Evolutionary conservation across 1,140 invertebrate genomes (phyloP).

Genomic region (Drosophila bocqueti): DNA sequence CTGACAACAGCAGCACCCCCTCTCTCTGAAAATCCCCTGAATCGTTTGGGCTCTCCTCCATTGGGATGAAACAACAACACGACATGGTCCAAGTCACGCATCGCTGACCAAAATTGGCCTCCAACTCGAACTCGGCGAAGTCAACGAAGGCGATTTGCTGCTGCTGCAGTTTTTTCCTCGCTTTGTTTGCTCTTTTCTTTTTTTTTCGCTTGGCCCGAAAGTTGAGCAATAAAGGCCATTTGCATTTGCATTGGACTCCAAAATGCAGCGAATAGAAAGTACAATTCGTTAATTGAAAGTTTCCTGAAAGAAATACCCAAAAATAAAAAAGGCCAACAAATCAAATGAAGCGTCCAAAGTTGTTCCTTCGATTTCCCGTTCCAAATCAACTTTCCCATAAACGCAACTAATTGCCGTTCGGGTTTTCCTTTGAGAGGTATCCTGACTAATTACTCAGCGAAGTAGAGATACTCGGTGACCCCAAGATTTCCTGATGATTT

Average conservation of each 20-base stretch:
- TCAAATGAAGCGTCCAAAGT: constrained; percentile 42
- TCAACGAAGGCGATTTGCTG: constrained; percentile 43
- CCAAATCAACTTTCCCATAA: constrained; percentile 39
- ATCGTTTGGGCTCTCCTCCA: constrained; percentile 10
- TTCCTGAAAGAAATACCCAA: constrained; percentile 38
- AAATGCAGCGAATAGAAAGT: constrained; percentile 71
- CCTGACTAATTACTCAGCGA: constrained; percentile 22
- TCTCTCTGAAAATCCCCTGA: constrained; percentile 10
- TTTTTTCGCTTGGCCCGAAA: constrained; percentile 48
- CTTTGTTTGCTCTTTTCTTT: constrained; percentile 44
- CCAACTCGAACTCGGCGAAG: constrained; percentile 39
- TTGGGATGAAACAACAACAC: constrained; percentile 44
- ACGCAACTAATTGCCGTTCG: constrained; percentile 23
- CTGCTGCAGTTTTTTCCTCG: constrained; percentile 19
- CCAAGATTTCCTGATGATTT: constrained; percentile 2
- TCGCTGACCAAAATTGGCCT: constrained; percentile 81
- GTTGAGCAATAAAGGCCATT: constrained; percentile 77
- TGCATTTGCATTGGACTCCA: constrained; percentile 70
- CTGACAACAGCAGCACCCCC: constrained; percentile 39
- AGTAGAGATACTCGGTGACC: constrained; percentile 15
- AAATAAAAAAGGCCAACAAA: constrained; percentile 31
- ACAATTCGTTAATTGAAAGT: constrained; percentile 81
- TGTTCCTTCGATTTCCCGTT: constrained; percentile 45
- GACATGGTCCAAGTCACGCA: constrained; percentile 81
- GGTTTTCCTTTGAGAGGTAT: neutral